phyloP scores from a whole-genome alignment of 1,140 invertebrate genomes.

The Drosophila azteca region DNA sequence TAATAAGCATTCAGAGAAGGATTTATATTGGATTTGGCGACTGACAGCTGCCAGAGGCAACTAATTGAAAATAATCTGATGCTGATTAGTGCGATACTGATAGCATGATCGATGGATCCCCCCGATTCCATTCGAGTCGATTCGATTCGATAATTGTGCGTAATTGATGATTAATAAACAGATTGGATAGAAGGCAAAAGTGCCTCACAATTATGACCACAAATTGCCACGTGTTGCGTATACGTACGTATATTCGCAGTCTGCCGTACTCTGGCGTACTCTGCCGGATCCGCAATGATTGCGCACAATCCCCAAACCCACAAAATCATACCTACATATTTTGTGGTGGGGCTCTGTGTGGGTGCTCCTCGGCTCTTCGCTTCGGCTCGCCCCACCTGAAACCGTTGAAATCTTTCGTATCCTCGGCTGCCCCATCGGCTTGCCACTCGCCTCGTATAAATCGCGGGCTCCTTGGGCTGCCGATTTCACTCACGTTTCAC shows the following conservation, averaged over 20 bases:
- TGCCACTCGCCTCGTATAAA: slow-evolving; percentile 60
- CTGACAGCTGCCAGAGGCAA: slow-evolving; percentile 55
- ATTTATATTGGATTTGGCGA: slow-evolving; percentile 70
- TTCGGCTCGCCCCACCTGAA: slow-evolving; percentile 39
- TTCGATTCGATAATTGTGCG: slow-evolving; percentile 63
- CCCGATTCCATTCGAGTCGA: not conserved
- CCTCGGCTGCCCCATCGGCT: slow-evolving; percentile 22
- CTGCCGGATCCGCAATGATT: slow-evolving; percentile 49
- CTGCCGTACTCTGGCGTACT: slow-evolving; percentile 5
- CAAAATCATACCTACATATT: slow-evolving; percentile 15
- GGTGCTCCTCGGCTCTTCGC: not conserved
- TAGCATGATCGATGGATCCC: slow-evolving; percentile 64
- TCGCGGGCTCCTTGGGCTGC: slow-evolving; percentile 58
- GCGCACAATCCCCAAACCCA: slow-evolving; percentile 62
- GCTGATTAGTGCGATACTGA: slow-evolving; percentile 67
- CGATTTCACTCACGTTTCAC: slow-evolving; percentile 77
- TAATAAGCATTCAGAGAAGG: slow-evolving; percentile 61
- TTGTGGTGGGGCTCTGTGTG: slow-evolving; percentile 48
- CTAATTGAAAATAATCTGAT: slow-evolving; percentile 77
- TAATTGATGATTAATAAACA: slow-evolving; percentile 67
- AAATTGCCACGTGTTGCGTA: slow-evolving; percentile 70
- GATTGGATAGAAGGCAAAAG: slow-evolving; percentile 46
- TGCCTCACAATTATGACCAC: slow-evolving; percentile 17
- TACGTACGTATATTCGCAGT: slow-evolving; percentile 49
- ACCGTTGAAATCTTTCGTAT: slow-evolving; percentile 78